Evolutionary conservation across 2,113 vertebrate genomes (phyloP), one percentile per base, ranked within the genome.

Genomic region (Mormoops blainvillei): DNA sequence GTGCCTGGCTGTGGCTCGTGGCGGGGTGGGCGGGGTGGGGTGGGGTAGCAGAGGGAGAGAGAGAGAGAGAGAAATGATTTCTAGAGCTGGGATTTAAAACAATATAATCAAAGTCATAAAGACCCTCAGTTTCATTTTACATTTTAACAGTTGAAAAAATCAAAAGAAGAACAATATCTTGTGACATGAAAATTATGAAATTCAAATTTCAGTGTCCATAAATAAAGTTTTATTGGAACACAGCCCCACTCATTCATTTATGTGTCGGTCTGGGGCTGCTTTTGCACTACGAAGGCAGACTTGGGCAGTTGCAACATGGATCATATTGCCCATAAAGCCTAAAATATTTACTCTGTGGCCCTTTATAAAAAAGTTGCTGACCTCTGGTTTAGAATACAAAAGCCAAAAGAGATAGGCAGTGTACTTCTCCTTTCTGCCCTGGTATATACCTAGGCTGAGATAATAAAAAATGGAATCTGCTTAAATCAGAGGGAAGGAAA

Each of bases 111-210:
- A 50, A 52, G 31, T 77, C 45, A n/a, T 52, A 77, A 43, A 33
- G 31, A 52, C 31, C 48, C 43, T 77, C 74, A 77, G 74, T 52
- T 77, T 77, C 36, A 43, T 58, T 82, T 61, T 61, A 87, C 4
- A 52, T 71, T 83, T 83, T 71, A 91, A 68, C 4, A 22, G 4
- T n/a, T 85, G 19, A 54, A 52, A 94, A 71, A 91, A 83, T 78
- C 65, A 54, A 61, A 70, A 41, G 31, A 41, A 87, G 45, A 68
- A 58, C 14, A 85, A 7, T 65, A 70, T 68, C 10, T 56, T 24
- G 31, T 91, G 87, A 73, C n/a, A 73, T 56, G 48, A 73, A 96
- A 94, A 94, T 71, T 65, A 63, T 86, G 28, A 91, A 91, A 89
- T 89, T 94, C 33, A 89, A 52, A 91, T 89, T 82, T 93, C 61